Evolutionary conservation across 2,113 vertebrate genomes (phyloP), one percentile per base, ranked within the genome.

Genomic region (Oxygymnocypris stewartii): DNA sequence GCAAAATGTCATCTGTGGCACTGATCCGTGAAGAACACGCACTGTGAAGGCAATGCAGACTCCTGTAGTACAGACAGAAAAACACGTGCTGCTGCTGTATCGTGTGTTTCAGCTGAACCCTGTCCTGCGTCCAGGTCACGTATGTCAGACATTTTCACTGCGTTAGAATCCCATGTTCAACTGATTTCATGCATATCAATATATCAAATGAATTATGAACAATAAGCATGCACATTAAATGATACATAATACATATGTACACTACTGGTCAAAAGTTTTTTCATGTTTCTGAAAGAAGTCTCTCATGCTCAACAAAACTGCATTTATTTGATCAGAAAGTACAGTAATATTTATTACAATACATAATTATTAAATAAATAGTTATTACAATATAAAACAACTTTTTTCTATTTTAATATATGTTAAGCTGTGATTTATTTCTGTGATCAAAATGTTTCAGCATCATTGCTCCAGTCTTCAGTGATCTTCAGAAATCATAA

Each of bases 1-100:
- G 82, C 81, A 63, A 88, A 91, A 84, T 76, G 89, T 88, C 87
- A 87, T 90, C 84, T 77, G 84, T 76, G 84, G 40, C 76, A 7
- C 80, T 87, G 91, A 91, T 93, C 88, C 88, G 59, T 88, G 89
- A 91, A 93, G 85, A 89, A 57, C 82, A 90, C 88, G 86, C 83
- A n/a, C 67, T 71, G 76, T 61, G 77, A 84, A 87, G 77, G 57
- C 44, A 8, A 40, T 40, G 35, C 69, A 40, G n/a, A n/a, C n/a
- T n/a, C 40, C 3, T 75, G 71, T 31, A 14, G 65, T 8, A 69
- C 57, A 42, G 3, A 42, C 18, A 78, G 0, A 6, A 20, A 13
- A 4, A 57, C 44, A 28, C 12, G n/a, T 16, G 42, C 49, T 40
- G 42, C 78, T 74, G 83, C 18, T 79, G 14, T 13, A 12, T 4